phyloP scores from a whole-genome alignment of 2,888 invertebrate species.

The Peribatodes rhomboidaria region DNA sequence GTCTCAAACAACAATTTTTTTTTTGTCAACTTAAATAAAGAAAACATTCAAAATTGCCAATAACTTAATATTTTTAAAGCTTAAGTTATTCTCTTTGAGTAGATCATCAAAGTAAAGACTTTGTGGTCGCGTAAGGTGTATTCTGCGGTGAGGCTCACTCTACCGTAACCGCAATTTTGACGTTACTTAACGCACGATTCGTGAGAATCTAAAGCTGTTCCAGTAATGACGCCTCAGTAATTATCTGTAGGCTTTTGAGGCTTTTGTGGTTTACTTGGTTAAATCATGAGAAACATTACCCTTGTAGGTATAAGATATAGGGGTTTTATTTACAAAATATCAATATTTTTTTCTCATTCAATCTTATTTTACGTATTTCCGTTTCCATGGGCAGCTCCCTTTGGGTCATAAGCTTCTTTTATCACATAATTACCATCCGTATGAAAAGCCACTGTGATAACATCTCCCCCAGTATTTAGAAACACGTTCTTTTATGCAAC shows the following conservation, averaged over 20 bases:
- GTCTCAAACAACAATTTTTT: background rate
- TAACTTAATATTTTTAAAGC: too few species aligned
- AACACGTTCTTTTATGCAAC: conserved; percentile 51
- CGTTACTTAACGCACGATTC: conserved; percentile 24
- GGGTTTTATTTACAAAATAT: conserved; percentile 12
- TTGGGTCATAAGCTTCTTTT: conserved; percentile 49
- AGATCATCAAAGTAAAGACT: conserved; percentile 18
- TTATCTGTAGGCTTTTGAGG: conserved; percentile 16
- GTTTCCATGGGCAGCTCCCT: conserved; percentile 31
- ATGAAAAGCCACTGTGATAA: conserved; percentile 56
- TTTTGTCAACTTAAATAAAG: background rate
- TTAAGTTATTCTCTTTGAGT: background rate
- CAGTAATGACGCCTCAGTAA: conserved; percentile 10
- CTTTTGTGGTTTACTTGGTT: conserved; percentile 9
- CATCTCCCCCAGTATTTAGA: conserved; percentile 56
- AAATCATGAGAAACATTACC: background rate
- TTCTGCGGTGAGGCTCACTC: conserved; percentile 22
- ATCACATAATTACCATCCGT: conserved; percentile 52
- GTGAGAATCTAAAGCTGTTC: conserved; percentile 29
- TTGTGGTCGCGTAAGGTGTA: conserved; percentile 17
- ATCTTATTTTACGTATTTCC: conserved; percentile 27
- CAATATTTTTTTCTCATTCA: conserved; percentile 20
- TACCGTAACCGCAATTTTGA: conserved; percentile 24
- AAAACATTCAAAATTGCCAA: too few species aligned
- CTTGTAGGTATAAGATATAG: background rate